Base-by-base conservation (phyloP, 2,888 invertebrate genomes). In the Epicampocera succincta region DNA sequence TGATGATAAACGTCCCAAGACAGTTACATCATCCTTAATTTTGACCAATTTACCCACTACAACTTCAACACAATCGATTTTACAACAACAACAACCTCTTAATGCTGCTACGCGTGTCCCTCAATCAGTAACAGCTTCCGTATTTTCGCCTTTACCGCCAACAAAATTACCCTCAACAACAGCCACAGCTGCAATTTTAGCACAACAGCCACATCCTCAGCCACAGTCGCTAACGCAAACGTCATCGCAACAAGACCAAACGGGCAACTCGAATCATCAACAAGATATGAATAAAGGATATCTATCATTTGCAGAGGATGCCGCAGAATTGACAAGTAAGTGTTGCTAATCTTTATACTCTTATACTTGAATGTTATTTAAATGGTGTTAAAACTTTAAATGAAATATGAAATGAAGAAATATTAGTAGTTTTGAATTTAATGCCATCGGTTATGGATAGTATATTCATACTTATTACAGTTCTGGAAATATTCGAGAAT, bases 231-330 rank as follows among this genome's bases (percentile, higher is more conserved):
- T 85, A 75, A 80, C 85, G 9, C 33, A 33, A 33, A 8, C 3
- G 8, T 9, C 8, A 17, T 33, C 33, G 21, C 86, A 79, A 44
- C 85, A 78, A 54, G 85, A 85, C 13, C 80, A 83, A 56, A 66
- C 52, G 12, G 44, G 1, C 44, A 72, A 50, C 74, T 63, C 93
- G 95, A 91, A 54, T 56, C 95, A 96, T 86, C 94, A 96, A 86
- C 94, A 96, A 93, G 97, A 97, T 92, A 98, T 98, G 97, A 97
- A 95, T 93, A 96, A 96, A 92, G 96, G 96, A 91, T 98, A 95
- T 93, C 93, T 97, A 90, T 95, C 95, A 91, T 97, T 96, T 92
- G 94, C 95, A 87, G 96, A 96, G 90, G 95, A 96, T 92, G 95
- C 95, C 91, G 93, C 94, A 85, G 96, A 96, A 88, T 93, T 95